phyloP scores from a whole-genome alignment of 2,797 vertebrate genomes.

The Periophthalmus magnuspinnatus region DNA sequence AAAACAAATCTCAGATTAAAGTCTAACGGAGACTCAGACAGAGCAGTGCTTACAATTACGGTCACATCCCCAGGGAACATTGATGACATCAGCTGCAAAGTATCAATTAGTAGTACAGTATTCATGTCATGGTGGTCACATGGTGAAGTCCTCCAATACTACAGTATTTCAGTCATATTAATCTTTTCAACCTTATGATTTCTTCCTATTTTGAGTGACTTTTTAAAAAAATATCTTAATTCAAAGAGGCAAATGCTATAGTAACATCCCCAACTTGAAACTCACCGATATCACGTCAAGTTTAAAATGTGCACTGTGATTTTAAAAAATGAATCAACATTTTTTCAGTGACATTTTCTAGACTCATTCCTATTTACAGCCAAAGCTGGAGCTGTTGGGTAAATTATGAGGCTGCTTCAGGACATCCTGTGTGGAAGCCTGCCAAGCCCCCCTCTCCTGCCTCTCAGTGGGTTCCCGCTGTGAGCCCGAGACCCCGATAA shows the following conservation, averaged over 20 bases:
- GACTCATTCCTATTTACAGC: background rate
- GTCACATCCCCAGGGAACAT: too few species aligned
- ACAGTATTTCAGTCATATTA: too few species aligned
- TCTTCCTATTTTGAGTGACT: background rate
- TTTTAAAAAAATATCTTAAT: too few species aligned
- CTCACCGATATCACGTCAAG: background rate
- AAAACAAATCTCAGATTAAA: too few species aligned
- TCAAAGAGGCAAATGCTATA: too few species aligned
- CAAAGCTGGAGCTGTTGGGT: background rate
- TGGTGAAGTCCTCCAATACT: too few species aligned
- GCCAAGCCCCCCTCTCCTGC: conserved; percentile 6
- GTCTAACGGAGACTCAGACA: too few species aligned
- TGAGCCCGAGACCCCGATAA: conserved; percentile 10
- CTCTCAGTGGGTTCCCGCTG: conserved; percentile 39
- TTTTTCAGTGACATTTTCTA: background rate
- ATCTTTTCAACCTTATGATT: background rate
- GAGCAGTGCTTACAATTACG: too few species aligned
- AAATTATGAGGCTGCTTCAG: conserved; percentile 5
- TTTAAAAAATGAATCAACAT: background rate
- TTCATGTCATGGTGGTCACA: too few species aligned
- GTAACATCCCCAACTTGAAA: background rate
- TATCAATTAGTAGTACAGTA: too few species aligned
- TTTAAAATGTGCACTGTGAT: background rate
- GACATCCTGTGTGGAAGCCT: background rate
- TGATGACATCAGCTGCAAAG: too few species aligned